Evolutionary conservation across 1,140 invertebrate species (phyloP).

Genomic region (Ladona fulva): DNA sequence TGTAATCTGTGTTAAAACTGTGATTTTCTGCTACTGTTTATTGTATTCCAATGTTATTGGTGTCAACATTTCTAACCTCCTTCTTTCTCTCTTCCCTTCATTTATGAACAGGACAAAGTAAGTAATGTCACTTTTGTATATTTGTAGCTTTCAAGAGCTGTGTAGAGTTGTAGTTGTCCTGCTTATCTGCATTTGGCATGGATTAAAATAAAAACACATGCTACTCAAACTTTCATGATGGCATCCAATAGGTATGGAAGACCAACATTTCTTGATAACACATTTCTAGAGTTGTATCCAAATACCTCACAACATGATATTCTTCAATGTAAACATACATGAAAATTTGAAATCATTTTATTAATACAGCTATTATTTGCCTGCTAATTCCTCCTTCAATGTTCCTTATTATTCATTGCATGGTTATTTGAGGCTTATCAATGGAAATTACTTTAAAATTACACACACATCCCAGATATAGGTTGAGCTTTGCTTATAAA

Average conservation of each 20-base stretch:
- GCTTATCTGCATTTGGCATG: neutral
- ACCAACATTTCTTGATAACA: too few species aligned
- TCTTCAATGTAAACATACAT: too few species aligned
- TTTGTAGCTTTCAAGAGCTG: neutral
- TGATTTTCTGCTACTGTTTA: conserved; percentile 2
- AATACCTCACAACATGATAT: too few species aligned
- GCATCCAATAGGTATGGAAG: neutral
- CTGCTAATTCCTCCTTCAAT: too few species aligned
- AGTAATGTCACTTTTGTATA: conserved; percentile 24
- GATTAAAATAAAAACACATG: neutral
- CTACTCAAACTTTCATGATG: neutral
- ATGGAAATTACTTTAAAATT: too few species aligned
- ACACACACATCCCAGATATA: too few species aligned
- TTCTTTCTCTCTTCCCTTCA: conserved; percentile 26
- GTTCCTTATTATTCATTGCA: too few species aligned
- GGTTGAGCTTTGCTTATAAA: too few species aligned
- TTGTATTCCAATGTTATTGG: conserved; percentile 19
- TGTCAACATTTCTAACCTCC: conserved; percentile 21
- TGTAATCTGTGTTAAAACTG: conserved; percentile 11
- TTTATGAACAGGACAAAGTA: conserved; percentile 30
- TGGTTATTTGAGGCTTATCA: too few species aligned
- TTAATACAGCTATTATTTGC: too few species aligned
- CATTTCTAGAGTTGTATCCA: too few species aligned
- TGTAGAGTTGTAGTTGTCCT: neutral
- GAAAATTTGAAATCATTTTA: too few species aligned